phyloP scores from a whole-genome alignment of 1,140 invertebrate genomes.

The Zaprionus davidi region DNA sequence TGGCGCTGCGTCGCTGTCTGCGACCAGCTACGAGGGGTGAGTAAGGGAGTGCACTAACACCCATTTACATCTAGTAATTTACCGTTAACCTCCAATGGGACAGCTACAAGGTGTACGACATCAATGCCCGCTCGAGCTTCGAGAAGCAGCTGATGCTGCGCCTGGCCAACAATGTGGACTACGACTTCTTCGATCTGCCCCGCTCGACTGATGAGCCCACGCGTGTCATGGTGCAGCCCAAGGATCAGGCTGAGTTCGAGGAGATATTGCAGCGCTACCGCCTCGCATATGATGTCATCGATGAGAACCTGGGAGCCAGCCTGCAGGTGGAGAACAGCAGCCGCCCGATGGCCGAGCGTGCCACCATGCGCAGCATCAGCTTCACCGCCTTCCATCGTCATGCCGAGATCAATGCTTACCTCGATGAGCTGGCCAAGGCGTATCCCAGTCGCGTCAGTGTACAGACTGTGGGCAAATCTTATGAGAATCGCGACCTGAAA shows the following conservation, averaged over 20 bases:
- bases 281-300: conserved; percentile 51
- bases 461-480: conserved; percentile 83
- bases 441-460: conserved; percentile 85
- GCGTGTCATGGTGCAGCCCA: conserved; percentile 72
- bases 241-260: conserved; percentile 66
- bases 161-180: conserved; percentile 53
- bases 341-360: conserved; percentile 48
- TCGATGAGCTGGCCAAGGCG: conserved; percentile 84
- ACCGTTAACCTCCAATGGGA: background rate
- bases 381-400: conserved; percentile 72
- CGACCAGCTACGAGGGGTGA: conserved; percentile 70
- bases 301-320: conserved; percentile 57
- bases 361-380: conserved; percentile 49
- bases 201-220: conserved; percentile 47
- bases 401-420: conserved; percentile 85
- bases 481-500: conserved; percentile 85
- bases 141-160: conserved; percentile 67
- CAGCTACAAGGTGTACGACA: conserved; percentile 79
- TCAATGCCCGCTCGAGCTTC: conserved; percentile 54
- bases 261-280: conserved; percentile 44
- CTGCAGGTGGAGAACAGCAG: conserved; percentile 47
- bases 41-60: conserved; percentile 26
- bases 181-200: conserved; percentile 73
- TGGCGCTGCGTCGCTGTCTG: conserved; percentile 46
- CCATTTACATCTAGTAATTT: background rate